Base-by-base conservation (phyloP, 2,797 vertebrate species). In the Ctenopoma kingsleyae region DNA sequence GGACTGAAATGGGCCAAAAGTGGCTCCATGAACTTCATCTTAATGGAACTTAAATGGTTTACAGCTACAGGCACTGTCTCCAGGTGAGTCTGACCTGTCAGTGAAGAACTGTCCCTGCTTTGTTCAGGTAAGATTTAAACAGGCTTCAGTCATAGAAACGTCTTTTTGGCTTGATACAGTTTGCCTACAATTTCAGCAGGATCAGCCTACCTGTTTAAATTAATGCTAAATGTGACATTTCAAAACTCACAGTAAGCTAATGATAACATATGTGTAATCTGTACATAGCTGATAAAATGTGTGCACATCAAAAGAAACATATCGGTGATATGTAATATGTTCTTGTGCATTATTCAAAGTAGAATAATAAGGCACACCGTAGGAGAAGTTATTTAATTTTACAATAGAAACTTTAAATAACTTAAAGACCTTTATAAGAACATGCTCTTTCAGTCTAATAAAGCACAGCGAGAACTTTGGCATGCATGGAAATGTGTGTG, bases 21-120 rank as follows among this genome's bases (percentile, higher is more conserved):
- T 76, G 60, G 32, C 62, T 81, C 40, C 48, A 41, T 74, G 69
- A 80, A 68, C 70, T 60, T 76, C 80, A 54, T 84, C 59, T 76
- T 76, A 74, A 77, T 81, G 75, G 83, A 84, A 65, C 54, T 71
- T 25, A 73, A 80, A 80, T 69, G 71, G 69, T 56, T 78, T 63
- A 6, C 49, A 78, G 83, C 62, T 58, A 70, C 71, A 22, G 62
- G 53, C 43, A 36, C 27, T 0, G 46, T 78, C 76, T 85, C 49
- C 67, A 71, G 73, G 83, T 75, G 79, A 67, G 51, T 81, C 82
- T 43, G 64, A 76, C 55, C 65, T 74, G 66, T 71, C 71, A 71
- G 67, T 75, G 68, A 74, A 48, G 36, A 65, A 52, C 59, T 19
- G 30, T 40, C 62, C 22, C 64, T 44, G 36, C n/a, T 71, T 56